Base-by-base conservation (phyloP, 2,113 vertebrate genomes). In the Oryzias woworae region DNA sequence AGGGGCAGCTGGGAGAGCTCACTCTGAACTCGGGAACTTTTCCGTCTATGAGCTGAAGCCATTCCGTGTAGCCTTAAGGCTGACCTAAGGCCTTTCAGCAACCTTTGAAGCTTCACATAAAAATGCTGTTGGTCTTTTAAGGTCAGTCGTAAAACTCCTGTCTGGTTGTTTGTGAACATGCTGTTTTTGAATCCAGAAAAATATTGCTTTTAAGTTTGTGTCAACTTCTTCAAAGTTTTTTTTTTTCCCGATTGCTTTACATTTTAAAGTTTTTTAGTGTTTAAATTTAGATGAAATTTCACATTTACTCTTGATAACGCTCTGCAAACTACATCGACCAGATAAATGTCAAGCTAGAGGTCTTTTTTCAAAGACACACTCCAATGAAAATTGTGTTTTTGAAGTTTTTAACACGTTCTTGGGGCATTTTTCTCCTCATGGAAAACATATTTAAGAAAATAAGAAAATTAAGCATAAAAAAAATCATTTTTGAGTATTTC, bases 291-390 rank as follows among this genome's bases (percentile, higher is more conserved):
- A 86, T 89, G 82, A 85, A 83, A 84, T 82, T 52, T 69, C 62
- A 70, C 65, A 69, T 72, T 89, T 86, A 89, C 90, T 86, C 79
- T 61, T 8, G 16, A 51, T 81, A 69, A 70, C 64, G 2, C 69
- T 67, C 66, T 22, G 58, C 51, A 22, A 48, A 58, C 78, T 63
- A 71, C 58, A 63, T 63, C 72, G 67, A 83, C 83, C 73, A 24
- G 81, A 83, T 87, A 87, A 87, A 86, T 88, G 83, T 87, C 85
- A 69, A 78, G 69, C 77, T 80, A 77, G 78, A 77, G 60, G 36
- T 75, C 82, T 75, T 80, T 53, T 77, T 79, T 36, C 8, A 36
- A 36, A 36, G 36, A 28, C 26, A 4, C 26, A 28, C 3, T 28
- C 26, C 26, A 28, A 28, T 28, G 3, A 5, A 28, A 28, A 28